Evolutionary conservation across 2,888 invertebrate species (phyloP).

Genomic region (Lithosia quadra): DNA sequence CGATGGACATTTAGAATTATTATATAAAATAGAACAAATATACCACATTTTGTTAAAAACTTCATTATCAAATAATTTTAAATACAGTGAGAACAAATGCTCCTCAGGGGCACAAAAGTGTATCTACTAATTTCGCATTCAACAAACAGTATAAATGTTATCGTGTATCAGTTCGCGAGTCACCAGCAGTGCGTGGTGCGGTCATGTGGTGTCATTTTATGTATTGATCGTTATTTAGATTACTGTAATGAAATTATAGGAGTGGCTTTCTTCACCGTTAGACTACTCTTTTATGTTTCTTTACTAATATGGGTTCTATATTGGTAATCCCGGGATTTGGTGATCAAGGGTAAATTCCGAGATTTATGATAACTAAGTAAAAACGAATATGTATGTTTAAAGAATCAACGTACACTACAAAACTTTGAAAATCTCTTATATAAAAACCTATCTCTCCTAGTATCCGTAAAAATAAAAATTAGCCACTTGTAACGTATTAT

Average conservation of each 20-base stretch:
- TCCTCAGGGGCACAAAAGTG: constrained; percentile 23
- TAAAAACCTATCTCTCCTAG: background rate
- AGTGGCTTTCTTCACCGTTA: background rate
- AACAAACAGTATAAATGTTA: constrained; percentile 34
- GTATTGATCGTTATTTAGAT: constrained; percentile 48
- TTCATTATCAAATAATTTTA: constrained; percentile 39
- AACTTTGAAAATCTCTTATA: background rate
- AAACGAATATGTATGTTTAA: too few relatives aligned
- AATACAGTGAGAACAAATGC: constrained; percentile 24
- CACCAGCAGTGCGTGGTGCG: constrained; percentile 54
- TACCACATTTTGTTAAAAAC: constrained; percentile 31
- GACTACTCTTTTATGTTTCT: background rate
- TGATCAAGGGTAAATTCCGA: background rate
- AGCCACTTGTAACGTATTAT: too few relatives aligned
- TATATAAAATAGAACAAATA: constrained; percentile 21
- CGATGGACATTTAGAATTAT: constrained; percentile 24
- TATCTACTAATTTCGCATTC: constrained; percentile 31
- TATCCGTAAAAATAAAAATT: too few relatives aligned
- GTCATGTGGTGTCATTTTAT: constrained; percentile 37
- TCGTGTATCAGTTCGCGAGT: constrained; percentile 29
- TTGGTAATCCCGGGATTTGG: background rate
- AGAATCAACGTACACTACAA: too few relatives aligned
- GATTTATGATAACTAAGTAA: background rate
- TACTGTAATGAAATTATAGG: background rate
- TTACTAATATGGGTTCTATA: background rate